Evolutionary conservation across 2,113 vertebrate species (phyloP), one percentile per base, ranked within the genome.

Genomic region (Vidua chalybeata): DNA sequence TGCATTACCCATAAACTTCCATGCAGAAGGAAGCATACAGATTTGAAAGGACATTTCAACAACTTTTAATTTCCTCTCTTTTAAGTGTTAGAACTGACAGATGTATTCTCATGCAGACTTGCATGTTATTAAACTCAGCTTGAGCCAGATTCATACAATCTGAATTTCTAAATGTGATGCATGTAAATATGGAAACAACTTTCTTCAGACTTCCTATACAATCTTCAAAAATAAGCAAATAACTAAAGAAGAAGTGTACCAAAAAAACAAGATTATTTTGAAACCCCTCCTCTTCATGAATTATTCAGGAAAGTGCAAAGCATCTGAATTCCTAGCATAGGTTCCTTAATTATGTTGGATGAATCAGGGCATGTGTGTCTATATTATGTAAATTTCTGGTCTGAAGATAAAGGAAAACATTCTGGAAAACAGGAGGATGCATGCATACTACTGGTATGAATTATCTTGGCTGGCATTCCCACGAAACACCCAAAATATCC

Each of bases 21-120:
- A 85, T 5, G 58, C 26, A 93, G 11, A 85, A 89, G 11, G 24
- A 95, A 82, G 27, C 11, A 82, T 37, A n/a, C 10, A 79, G 37
- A 85, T 87, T 56, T 68, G 66, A 97, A 74, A 76, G 18, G 8
- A 82, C 1, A 3, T 85, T 91, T 93, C 90, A 94, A 78, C 66
- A 77, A 73, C 58, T 93, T 93, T 51, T 59, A 58, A 97, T 95
- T 95, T 96, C 85, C 90, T 73, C 49, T 66, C 24, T 79, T 83
- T 80, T 58, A 93, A 28, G 18, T 79, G 46, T 63, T 69, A 64
- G 46, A 89, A 67, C 51, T 86, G 73, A 95, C n/a, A 92, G 55
- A 94, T 46, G 7, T 41, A 77, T 80, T 93, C 62, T 90, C 51
- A 92, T 48, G 37, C n/a, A 89, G 39, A 68, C 28, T 71, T 78